Base-by-base conservation (phyloP, 2,797 vertebrate species). In the Sebastes matsubarae region DNA sequence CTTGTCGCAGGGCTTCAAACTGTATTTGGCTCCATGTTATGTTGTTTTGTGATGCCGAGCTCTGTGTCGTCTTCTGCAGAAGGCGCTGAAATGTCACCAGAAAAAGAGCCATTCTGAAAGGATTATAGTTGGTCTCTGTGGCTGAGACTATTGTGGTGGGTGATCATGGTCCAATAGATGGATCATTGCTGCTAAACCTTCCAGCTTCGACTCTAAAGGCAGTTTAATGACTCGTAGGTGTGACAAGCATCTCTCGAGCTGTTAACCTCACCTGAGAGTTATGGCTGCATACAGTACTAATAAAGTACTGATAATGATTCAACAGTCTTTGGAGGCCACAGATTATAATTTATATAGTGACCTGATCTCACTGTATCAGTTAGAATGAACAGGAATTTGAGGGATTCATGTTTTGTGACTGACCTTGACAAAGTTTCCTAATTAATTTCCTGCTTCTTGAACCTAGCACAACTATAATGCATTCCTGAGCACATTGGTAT, bases 81-180 rank as follows among this genome's bases (percentile, higher is more conserved):
- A 38, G 22, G 24, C 66, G 4, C 36, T 64, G 67, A 77, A 79
- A 84, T 75, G 74, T 72, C 74, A 74, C 29, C 20, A 75, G 58
- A 42, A 72, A 79, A 72, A 73, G 82, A 77, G 72, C 54, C 30
- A 58, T 79, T 81, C 75, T 86, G 30, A 77, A 65, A 72, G 81
- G 82, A 86, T 90, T 82, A 84, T 1, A 29, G 64, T 66, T 9
- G 50, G 54, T 75, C 64, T 71, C 72, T 69, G 63, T 10, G 65
- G 81, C 75, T 81, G 80, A 74, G 75, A 24, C 68, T 42, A 67
- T 69, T 67, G 81, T 80, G 57, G 30, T 18, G 68, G 2, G 2
- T 52, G 32, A 74, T 69, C 16, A 4, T 66, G 57, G 46, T 68
- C 5, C 70, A 73, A 2, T 36, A 46, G 68, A 75, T 63, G 18